Evolutionary conservation across 2,797 vertebrate genomes (phyloP), one percentile per base, ranked within the genome.

Genomic region (Anabas testudineus): DNA sequence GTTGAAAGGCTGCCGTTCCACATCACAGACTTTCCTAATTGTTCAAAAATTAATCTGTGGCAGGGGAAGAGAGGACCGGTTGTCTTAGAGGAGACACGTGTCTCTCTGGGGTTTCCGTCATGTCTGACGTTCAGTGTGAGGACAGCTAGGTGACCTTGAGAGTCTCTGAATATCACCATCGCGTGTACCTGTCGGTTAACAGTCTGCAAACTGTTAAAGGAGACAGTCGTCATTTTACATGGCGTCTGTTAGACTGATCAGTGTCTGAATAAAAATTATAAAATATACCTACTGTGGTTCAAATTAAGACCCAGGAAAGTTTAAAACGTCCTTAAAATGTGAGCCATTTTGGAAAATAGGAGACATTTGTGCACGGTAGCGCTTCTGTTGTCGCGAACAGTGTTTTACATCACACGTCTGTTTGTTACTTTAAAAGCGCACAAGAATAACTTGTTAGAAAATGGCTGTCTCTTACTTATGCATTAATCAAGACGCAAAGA

Each of bases 1-100:
- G 71, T 79, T 77, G 70, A 89, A 89, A 86, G 85, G 69, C 69
- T 67, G 78, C 80, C 60, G 91, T 93, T 93, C 87, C 91, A 87
- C 86, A 71, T 90, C 92, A 90, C 65, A 67, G 90, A 87, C 60
- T 91, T 91, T 82, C 66, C 60, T 91, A 93, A 92, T 92, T 92
- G 81, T 91, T 87, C 19, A 67, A 81, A 80, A 87, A 52, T 75
- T 72, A 89, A 91, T 92, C 66, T 78, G 59, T 66, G 63, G 81
- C 75, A 67, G 71, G 58, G 67, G 60, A 84, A 46, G 71, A 61
- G 71, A 71, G 47, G 54, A 64, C 57, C 13, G 45, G 53, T 32
- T 53, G 58, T 87, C 61, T 86, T 80, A 26, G 72, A 84, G 68
- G 72, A 81, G 71, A 78, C 65, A 63, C 30, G 30, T 60, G 57